phyloP scores from a whole-genome alignment of 1,140 invertebrate genomes.

The Eriosoma lanigerum region DNA sequence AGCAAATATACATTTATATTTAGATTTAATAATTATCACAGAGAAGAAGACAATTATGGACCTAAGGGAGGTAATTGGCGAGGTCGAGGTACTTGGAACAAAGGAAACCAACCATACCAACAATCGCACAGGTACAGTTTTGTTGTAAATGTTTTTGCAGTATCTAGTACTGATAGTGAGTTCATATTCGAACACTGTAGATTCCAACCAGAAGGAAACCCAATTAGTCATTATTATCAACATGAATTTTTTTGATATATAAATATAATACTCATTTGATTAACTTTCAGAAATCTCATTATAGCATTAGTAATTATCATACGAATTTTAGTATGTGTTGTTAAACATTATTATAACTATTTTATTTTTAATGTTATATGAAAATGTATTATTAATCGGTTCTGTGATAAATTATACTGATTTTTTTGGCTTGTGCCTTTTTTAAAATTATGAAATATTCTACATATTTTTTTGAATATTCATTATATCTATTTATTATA shows the following conservation, averaged over 20 bases:
- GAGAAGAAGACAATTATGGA: conserved; percentile 43
- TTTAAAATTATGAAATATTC: conserved; percentile 1
- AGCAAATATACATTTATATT: background rate
- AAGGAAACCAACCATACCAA: conserved; percentile 38
- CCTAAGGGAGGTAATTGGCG: conserved; percentile 43
- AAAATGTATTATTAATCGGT: background rate
- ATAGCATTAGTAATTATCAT: background rate
- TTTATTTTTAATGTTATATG: background rate
- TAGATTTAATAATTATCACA: conserved; percentile 38
- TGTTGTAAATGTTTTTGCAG: conserved; percentile 52
- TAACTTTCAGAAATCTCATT: conserved; percentile 4
- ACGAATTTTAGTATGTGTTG: conserved; percentile 14
- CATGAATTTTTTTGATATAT: conserved; percentile 26
- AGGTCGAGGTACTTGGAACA: conserved; percentile 37
- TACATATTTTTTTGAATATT: background rate
- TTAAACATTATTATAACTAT: background rate
- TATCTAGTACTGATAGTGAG: conserved; percentile 50
- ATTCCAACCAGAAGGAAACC: conserved; percentile 46
- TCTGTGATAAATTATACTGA: conserved; percentile 42
- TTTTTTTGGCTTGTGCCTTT: background rate
- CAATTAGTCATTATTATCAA: conserved; percentile 32
- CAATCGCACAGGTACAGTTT: conserved; percentile 51
- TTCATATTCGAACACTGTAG: conserved; percentile 50
- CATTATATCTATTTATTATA: background rate
- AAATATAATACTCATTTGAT: background rate